These are phyloP conservation scores for Saccopteryx bilineata DNA, from an alignment of 2,113 vertebrate species.

Conservation along the genomic window DNA sequence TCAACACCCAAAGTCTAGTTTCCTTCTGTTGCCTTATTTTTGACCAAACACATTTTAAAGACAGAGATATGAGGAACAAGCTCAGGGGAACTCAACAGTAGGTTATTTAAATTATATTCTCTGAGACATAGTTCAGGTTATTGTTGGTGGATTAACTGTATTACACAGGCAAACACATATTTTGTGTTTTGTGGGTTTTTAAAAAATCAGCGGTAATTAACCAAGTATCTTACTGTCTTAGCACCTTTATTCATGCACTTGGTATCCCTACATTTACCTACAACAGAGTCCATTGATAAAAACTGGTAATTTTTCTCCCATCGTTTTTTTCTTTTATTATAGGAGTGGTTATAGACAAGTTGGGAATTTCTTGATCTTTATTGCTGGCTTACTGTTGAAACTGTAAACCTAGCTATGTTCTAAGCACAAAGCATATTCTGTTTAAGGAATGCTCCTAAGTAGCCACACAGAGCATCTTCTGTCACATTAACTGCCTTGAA, in stretches of 20 bases:
- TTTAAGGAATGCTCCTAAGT: constrained; percentile 16
- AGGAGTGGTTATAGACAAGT: constrained; percentile 56
- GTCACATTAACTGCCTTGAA: background rate
- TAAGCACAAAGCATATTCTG: constrained; percentile 34
- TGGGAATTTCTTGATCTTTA: constrained; percentile 41
- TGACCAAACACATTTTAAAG: background rate
- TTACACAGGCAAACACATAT: constrained; percentile 52
- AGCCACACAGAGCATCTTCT: constrained; percentile 31
- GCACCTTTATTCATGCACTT: constrained; percentile 1
- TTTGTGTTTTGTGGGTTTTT: constrained; percentile 47
- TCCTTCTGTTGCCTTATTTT: background rate
- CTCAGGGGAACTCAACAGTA: background rate
- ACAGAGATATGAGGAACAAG: background rate
- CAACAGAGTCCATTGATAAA: background rate
- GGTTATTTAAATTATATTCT: background rate
- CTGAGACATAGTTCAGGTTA: constrained; percentile 39
- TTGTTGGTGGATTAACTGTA: constrained; percentile 55
- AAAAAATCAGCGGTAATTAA: constrained; percentile 54
- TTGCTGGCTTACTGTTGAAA: constrained; percentile 65
- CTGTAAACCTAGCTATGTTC: constrained; percentile 16
- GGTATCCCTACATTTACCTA: background rate
- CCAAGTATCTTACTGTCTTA: constrained; percentile 35
- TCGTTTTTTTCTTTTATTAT: background rate
- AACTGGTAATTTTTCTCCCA: background rate
- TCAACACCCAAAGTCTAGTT: background rate